Evolutionary conservation across 1,140 invertebrate genomes (phyloP).

Genomic region (Trichonephila clavata): DNA sequence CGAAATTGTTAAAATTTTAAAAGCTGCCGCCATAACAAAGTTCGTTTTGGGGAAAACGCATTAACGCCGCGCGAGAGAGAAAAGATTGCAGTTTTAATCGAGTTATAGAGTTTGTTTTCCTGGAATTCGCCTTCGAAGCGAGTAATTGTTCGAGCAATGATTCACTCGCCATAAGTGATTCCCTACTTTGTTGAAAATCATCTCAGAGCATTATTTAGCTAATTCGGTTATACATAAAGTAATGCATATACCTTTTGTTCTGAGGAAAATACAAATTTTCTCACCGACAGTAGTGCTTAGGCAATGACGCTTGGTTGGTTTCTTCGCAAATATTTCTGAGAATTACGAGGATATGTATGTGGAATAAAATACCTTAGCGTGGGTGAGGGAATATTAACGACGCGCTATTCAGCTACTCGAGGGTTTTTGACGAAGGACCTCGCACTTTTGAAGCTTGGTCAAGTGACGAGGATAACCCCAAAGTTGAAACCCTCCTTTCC

Average conservation of each 20-base stretch:
- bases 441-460: too few species aligned
- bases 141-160: constrained; percentile 20
- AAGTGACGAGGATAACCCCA: too few species aligned
- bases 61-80: background rate
- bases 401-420: too few species aligned
- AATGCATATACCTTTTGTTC: background rate
- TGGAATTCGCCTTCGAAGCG: background rate
- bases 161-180: background rate
- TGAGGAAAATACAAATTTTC: constrained; percentile 16
- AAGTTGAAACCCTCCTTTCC: too few species aligned
- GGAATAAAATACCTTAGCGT: too few species aligned
- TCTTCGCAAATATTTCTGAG: too few species aligned
- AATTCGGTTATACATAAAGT: background rate
- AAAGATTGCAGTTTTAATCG: background rate
- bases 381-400: too few species aligned
- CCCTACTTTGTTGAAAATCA: background rate
- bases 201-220: background rate
- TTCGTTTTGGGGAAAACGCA: background rate
- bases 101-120: constrained; percentile 14
- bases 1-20: constrained; percentile 14
- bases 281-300: background rate
- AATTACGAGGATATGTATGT: too few species aligned
- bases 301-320: background rate
- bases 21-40: background rate
- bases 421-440: too few species aligned